A percentile compares a stretch with the other conserved stretches of the same genome.
Conservation (phyloP, 2,888 invertebrate genomes). For the Spicauda simplicius region DNA sequence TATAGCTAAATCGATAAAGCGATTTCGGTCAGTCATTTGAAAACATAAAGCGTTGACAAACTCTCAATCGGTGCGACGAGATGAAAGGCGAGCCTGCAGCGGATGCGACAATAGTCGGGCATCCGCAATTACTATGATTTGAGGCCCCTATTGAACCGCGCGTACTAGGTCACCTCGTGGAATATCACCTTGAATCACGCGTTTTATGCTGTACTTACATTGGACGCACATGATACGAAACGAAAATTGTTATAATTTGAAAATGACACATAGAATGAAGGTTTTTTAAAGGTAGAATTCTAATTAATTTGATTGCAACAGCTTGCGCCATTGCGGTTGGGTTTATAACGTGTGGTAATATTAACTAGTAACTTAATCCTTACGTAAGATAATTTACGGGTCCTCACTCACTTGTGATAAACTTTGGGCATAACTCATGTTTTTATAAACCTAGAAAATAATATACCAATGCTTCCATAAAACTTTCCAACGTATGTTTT, state of each 20-base stretch:
- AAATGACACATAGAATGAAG: background rate
- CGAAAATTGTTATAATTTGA: background rate
- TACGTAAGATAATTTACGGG: no score
- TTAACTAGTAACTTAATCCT: background rate
- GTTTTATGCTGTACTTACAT: slow-evolving; percentile 8
- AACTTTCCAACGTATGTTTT: no score
- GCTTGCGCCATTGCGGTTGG: background rate
- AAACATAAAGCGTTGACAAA: slow-evolving; percentile 28
- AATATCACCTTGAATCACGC: slow-evolving; percentile 45
- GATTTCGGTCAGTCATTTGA: slow-evolving; percentile 32
- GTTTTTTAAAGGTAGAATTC: background rate
- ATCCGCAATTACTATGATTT: slow-evolving; percentile 69
- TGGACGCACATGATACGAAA: background rate
- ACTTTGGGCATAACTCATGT: no score
- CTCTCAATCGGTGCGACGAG: slow-evolving; percentile 33
- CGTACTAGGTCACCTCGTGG: slow-evolving; percentile 44
- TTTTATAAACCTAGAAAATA: no score
- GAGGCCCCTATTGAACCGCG: slow-evolving; percentile 57
- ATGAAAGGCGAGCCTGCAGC: slow-evolving; percentile 51
- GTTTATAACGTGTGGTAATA: background rate
- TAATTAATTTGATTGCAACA: no score
- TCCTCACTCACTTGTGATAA: no score
- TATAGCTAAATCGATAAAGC: slow-evolving; percentile 19
- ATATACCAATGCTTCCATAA: no score
- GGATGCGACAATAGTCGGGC: slow-evolving; percentile 61